Percentiles rank a stretch among this genome's conserved stretches.
phyloP scores from a whole-genome alignment of 2,888 invertebrate species.

The Eupithecia subfuscata region DNA sequence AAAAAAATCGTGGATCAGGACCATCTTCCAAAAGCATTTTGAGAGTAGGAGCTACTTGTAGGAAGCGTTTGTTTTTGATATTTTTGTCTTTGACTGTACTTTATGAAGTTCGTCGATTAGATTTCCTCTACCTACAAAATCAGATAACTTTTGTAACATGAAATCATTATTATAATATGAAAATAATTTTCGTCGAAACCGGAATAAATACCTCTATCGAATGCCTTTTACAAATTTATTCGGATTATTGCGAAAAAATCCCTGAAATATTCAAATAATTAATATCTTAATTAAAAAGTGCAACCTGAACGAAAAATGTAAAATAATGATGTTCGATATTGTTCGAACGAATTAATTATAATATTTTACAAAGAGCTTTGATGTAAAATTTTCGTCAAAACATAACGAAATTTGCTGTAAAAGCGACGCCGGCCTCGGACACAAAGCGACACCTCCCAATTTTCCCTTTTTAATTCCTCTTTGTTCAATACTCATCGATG shows the following conservation, averaged over 20 bases:
- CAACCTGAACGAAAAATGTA: not conserved
- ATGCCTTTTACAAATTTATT: no score
- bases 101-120: no score
- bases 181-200: no score
- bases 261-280: not conserved
- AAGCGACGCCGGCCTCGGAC: slow-evolving; percentile 11
- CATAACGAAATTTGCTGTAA: not conserved
- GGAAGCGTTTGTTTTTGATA: no score
- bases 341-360: not conserved
- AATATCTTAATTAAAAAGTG: not conserved
- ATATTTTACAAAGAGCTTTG: slow-evolving; percentile 8
- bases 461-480: slow-evolving; percentile 40
- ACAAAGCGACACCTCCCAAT: slow-evolving; percentile 25
- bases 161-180: no score
- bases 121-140: no score
- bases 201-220: no score
- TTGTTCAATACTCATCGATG: slow-evolving; percentile 47
- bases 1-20: no score
- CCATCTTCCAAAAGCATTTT: no score
- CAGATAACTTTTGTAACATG: no score
- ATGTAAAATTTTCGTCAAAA: not conserved
- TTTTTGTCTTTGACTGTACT: no score
- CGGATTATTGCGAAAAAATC: not conserved
- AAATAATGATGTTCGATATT: not conserved
- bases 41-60: no score